Evolutionary conservation across 1,140 invertebrate genomes (phyloP), one percentile per base, ranked within the genome.

Genomic region (Luehdorfia chinensis): DNA sequence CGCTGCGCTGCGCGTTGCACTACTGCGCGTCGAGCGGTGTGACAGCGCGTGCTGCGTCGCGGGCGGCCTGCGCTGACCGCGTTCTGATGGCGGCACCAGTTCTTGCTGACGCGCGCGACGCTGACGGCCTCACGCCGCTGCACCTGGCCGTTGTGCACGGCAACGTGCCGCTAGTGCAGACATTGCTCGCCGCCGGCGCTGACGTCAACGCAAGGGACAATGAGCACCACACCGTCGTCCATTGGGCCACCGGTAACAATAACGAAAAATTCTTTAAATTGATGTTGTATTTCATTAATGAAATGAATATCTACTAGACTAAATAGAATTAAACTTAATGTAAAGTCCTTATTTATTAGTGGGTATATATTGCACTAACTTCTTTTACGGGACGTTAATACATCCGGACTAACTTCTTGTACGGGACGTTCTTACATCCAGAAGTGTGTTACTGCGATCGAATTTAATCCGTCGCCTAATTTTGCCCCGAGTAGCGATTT

Each of bases 231-330:
- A 97, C 97, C 1, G 93, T 96, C n/a, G 92, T 98, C 8, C 98
- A 99, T 84, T 99, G 98, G 98, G 97, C 98, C 2, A 97, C 96
- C 58, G 97, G 97, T 97, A 83, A 89, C 75, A n/a, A 44, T 27
- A 30, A 19, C 33, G 46, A 13, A 27, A 9, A 13, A 31, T 8
- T 32, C 14, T 50, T 15, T 47, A 7, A 3, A 21, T 7, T 4
- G 19, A 21, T 21, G 7, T 21, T 7, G 7, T 21, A 21, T 21
- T 7, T 21, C 19, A 21, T 21, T 4, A 21, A 21, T 21, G 7
- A 4, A 21, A 4, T 21, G 19, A 21, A 21, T 21, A 4, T 21
- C 3, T 21, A n/a, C n/a, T n/a, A n/a, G n/a, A n/a, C n/a, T n/a
- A n/a, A n/a, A n/a, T n/a, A n/a, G n/a, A n/a, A n/a, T n/a, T n/a